Evolutionary conservation across 2,888 invertebrate species (phyloP), one percentile per base, ranked within the genome.

Genomic region (Toxonevra muliebris): DNA sequence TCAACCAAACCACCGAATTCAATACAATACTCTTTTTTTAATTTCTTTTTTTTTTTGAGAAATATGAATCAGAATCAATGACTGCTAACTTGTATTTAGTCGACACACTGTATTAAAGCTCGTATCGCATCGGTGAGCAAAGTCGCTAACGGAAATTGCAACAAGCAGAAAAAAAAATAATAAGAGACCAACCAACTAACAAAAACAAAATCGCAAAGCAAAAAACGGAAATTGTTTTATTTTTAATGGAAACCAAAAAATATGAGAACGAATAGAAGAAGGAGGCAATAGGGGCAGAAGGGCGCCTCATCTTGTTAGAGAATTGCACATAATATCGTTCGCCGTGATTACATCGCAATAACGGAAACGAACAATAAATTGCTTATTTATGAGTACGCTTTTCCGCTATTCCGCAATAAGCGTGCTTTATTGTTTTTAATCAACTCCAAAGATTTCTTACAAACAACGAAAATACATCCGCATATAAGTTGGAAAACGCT

Each of bases 311-410:
- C 8, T 3, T 8, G 8, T 13, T 48, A 8, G 8, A 48, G 15
- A 13, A 48, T n/a, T 13, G 48, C 13, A 4, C 13, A 48, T 48
- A 15, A 13, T 4, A 13, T 48, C 3, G 30, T 30, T 7, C 30
- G 30, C 7, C 48, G 48, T 15, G 7, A 2, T 30, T 11, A 20
- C 45, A 48, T 48, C 50, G 55, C 60, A 48, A n/a, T 12, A 52
- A 68, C 60, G 79, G 78, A 79, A 80, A 77, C 76, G 75, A 72
- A 77, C 78, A 79, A 80, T 81, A 82, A 80, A 80, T 77, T 80
- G 79, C 78, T 80, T 81, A 81, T 80, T 80, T 80, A 80, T 80
- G 77, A 78, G 76, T 77, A 75, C 75, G 77, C 76, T 80, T 65
- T 30, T 30, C 30, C 30, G 30, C 30, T 30, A 4, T 30, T 67